Base-by-base conservation (phyloP, 2,113 vertebrate genomes). In the Todiramphus saurophagus region DNA sequence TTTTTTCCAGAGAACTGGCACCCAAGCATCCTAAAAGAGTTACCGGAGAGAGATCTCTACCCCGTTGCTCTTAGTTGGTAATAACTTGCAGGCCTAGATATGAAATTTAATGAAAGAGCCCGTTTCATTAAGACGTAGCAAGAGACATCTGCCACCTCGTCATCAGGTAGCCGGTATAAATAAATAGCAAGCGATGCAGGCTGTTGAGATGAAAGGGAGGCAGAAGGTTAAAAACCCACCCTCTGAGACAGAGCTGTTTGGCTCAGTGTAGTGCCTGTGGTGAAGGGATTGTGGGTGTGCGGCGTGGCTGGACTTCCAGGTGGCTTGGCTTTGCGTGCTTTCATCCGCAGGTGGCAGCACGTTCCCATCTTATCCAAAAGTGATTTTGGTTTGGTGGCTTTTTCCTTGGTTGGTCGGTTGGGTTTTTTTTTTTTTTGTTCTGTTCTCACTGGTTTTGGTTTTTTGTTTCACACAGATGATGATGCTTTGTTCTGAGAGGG, bases 291-390 rank as follows among this genome's bases (percentile, higher is more conserved):
- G 1, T 4, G 28, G 9, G 3, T 4, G 20, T 55, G 68, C 31
- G 4, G 37, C 8, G 33, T 7, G 75, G 46, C 75, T 79, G 37
- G 30, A 64, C 27, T 76, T 90, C 27, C 50, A 73, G 80, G 78
- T 89, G 81, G 48, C 64, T 85, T 83, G 91, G 74, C 89, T 80
- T 80, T 95, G 67, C 90, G 80, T 53, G 17, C 79, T 93, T 90
- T 67, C 60, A 86, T 91, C 96, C 62, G 62, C 94, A 97, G 96
- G 87, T 97, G 97, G 97, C 97, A 97, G 95, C 83, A 92, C 48
- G 72, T 87, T 76, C 85, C 89, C 81, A 35, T 67, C 50, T 66
- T 30, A 86, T 41, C 67, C 39, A n/a, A 59, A 74, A 75, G 50
- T 8, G 62, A 4, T 37, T 31, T 83, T 76, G 21, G 15, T 92